phyloP scores from a whole-genome alignment of 2,888 invertebrate genomes.

The Hyppa rectilinea region DNA sequence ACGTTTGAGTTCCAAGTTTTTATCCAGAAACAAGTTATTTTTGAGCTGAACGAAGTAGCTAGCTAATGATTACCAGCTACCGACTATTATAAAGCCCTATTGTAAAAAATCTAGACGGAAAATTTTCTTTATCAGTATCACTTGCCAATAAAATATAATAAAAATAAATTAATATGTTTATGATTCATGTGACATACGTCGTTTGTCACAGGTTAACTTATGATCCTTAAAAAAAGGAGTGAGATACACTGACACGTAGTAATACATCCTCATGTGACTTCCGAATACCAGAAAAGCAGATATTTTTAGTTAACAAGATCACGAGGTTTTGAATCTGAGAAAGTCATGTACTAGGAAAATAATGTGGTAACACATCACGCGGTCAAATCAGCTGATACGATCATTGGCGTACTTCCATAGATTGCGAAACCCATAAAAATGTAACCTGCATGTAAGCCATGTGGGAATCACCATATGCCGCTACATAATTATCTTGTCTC shows the following conservation, averaged over 20 bases:
- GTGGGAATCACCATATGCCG: constrained; percentile 46
- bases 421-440: constrained; percentile 57
- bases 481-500: constrained; percentile 16
- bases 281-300: constrained; percentile 9
- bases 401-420: constrained; percentile 79
- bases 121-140: constrained; percentile 5
- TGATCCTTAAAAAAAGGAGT: constrained; percentile 27
- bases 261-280: constrained; percentile 49
- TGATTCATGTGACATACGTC: constrained; percentile 29
- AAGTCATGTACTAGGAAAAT: constrained; percentile 38
- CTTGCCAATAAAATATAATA: constrained; percentile 9
- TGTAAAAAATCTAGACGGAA: constrained; percentile 1
- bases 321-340: constrained; percentile 45
- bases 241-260: constrained; percentile 27
- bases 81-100: not conserved
- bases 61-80: constrained; percentile 3
- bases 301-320: constrained; percentile 57
- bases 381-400: constrained; percentile 78
- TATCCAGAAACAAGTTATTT: not conserved
- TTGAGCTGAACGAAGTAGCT: not conserved
- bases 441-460: constrained; percentile 49
- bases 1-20: constrained; percentile 36
- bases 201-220: constrained; percentile 8
- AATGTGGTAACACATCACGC: constrained; percentile 73
- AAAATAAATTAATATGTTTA: too few species aligned